A percentile compares a stretch with the other conserved stretches of the same genome.
Conservation (phyloP, 2,888 invertebrate species). For the Allolobophora icterica region DNA sequence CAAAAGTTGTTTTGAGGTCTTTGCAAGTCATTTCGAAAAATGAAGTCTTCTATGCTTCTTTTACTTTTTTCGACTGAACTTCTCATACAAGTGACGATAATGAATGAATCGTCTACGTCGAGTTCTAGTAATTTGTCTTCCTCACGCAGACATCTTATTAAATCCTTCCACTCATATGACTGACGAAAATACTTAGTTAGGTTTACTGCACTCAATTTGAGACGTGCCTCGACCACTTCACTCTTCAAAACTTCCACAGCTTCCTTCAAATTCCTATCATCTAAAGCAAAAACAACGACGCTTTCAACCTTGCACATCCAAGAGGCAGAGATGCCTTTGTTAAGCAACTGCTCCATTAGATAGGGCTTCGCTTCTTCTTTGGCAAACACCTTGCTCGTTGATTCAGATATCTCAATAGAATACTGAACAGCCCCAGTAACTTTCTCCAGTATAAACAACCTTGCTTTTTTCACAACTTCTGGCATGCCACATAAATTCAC, state of each 20-base stretch:
- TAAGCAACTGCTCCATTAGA: not conserved
- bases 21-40: not conserved
- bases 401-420: not conserved
- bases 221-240: not conserved
- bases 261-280: not conserved
- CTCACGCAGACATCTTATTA: not conserved
- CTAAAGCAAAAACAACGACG: not conserved
- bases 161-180: not conserved
- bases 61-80: not conserved
- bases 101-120: not conserved
- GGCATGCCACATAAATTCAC: not conserved
- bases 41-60: not conserved
- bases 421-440: not conserved
- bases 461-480: slow-evolving; percentile 28
- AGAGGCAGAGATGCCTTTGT: not conserved
- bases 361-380: not conserved
- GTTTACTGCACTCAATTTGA: not conserved
- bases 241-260: not conserved
- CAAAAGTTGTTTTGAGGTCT: no score
- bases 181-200: not conserved
- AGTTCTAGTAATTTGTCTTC: not conserved
- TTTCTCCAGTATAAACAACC: not conserved
- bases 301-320: not conserved
- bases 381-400: not conserved
- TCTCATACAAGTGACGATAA: not conserved